Evolutionary conservation across 1,140 invertebrate species (phyloP).

Genomic region (Aradophagus sp.): DNA sequence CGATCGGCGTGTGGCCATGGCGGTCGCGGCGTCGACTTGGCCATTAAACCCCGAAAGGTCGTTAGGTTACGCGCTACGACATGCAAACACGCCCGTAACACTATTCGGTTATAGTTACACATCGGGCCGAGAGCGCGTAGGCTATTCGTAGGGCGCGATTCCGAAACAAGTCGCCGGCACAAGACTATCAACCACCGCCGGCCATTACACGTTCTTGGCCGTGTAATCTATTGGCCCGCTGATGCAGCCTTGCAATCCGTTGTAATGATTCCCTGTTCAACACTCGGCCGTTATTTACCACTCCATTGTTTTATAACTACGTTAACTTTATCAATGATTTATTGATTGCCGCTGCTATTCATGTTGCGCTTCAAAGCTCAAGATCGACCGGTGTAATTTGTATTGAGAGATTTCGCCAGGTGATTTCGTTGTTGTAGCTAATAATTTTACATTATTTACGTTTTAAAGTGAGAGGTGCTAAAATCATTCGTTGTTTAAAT

Average conservation of each 20-base stretch:
- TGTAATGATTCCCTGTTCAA: constrained; percentile 30
- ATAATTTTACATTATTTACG: too few species aligned
- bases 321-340: too few species aligned
- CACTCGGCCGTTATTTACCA: constrained; percentile 30
- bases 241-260: constrained; percentile 35
- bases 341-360: too few species aligned
- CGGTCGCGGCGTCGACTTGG: constrained; percentile 49
- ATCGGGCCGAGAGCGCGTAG: constrained; percentile 50
- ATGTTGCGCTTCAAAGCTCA: too few species aligned
- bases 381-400: too few species aligned
- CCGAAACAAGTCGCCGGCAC: constrained; percentile 58
- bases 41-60: constrained; percentile 70
- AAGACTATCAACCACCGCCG: constrained; percentile 47
- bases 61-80: constrained; percentile 71
- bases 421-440: too few species aligned
- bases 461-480: too few species aligned
- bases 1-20: constrained; percentile 43
- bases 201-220: constrained; percentile 49
- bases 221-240: constrained; percentile 44
- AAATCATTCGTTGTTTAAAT: too few species aligned
- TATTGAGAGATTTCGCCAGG: too few species aligned
- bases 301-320: too few species aligned
- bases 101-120: constrained; percentile 66
- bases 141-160: constrained; percentile 55
- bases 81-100: constrained; percentile 72